Evolutionary conservation across 2,113 vertebrate genomes (phyloP), one percentile per base, ranked within the genome.

Genomic region (Heterotis niloticus): DNA sequence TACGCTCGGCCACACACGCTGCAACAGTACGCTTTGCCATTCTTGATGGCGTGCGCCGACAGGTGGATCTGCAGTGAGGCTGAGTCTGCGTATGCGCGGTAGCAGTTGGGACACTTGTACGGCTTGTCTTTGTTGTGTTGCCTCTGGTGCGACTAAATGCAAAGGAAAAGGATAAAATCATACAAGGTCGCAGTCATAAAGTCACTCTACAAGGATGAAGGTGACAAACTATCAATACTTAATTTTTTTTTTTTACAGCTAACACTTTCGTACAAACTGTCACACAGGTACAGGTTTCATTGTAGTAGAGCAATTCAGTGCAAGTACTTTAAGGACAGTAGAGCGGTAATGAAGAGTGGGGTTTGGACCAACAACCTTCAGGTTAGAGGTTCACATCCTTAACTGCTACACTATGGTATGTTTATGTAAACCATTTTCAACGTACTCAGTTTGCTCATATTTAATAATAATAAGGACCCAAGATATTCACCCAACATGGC

Each of bases 91-190:
- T 99, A 99, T 54, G 98, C 96, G 86, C 98, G 94, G 93, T 98
- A 99, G 91, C 98, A 99, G 93, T 99, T 99, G 23, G 98, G 97
- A 94, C 98, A 99, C 91, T 99, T 99, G 88, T 98, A 99, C 84
- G 98, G 98, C 85, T 99, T 99, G 89, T 99, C 98, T 94, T 99
- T 99, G 90, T 99, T 99, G 94, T 99, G 98, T 90, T 99, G 98
- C 85, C 98, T 95, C 94, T 99, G 98, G 91, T 99, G 98, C 87
- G 98, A 99, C 98, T 98, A 90, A 2, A 24, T 54, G 14, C 34
- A 75, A 17, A 76, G 23, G 1, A 26, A n/a, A n/a, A 76, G 0
- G 17, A 59, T 1, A 34, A 20, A 13, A 51, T 16, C 60, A 66
- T 52, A 54, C 17, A 64, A 56, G 9, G 71, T 16, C 23, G 3